Base-by-base conservation (phyloP, 2,113 vertebrate genomes). In the Caranx ignobilis region DNA sequence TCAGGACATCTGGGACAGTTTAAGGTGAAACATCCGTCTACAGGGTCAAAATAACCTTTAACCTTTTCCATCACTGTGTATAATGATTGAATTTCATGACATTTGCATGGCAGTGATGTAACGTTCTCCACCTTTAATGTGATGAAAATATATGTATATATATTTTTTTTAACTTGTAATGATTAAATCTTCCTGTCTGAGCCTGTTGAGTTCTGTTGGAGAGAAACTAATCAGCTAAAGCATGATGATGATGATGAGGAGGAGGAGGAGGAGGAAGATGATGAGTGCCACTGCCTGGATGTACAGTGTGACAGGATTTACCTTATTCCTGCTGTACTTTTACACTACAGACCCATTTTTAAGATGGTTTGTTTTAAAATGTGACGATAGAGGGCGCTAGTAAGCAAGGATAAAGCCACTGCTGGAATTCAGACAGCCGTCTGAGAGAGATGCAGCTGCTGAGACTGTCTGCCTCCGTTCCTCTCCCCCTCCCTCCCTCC, bases 341-440 rank as follows among this genome's bases (percentile, higher is more conserved):
- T 8, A 2, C 16, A 10, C 54, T 2, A 3, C 70, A 35, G 19
- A 8, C 37, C 3, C n/a, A 26, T 26, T 11, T 52, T 13, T 21
- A 1, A 35, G 15, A 6, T 2, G 72, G 69, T 15, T 66, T 80
- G 45, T 7, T 26, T 84, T 45, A 26, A 65, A 82, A 60, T 18
- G 5, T 0, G 87, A 75, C 95, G 77, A 96, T 83, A 95, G 95
- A 95, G 94, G 95, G 95, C 94, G 94, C 90, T 87, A 77, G 88
- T 83, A 64, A 91, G 94, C 82, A 92, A 91, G 87, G 91, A 91
- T 92, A 82, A 48, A 86, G 35, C 71, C 87, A 89, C 88, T 90
- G 90, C 62, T 91, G 91, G 89, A 88, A 92, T 93, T 87, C 81
- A 89, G 79, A 75, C 78, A 75, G 67, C 60, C 56, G 87, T 57